Conservation (phyloP, 2,797 vertebrate species). For the Zenarchopterus dispar region DNA sequence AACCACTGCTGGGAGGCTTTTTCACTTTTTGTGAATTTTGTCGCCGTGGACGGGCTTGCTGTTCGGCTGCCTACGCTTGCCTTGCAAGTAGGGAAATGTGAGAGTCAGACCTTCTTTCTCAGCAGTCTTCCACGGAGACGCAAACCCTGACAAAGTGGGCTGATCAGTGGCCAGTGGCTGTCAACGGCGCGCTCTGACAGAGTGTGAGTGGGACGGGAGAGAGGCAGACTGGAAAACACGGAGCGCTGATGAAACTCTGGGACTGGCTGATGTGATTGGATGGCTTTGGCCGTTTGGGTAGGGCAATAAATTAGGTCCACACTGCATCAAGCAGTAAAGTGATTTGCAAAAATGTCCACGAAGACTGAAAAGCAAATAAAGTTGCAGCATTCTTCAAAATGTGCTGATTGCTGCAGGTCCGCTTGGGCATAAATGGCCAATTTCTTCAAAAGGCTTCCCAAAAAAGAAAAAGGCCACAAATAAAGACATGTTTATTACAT, state of each 20-base stretch:
- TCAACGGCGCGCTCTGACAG: constrained; percentile 76
- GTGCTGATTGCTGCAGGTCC: constrained; percentile 10
- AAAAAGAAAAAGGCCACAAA: too few species aligned
- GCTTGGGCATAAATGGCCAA: too few species aligned
- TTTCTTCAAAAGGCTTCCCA: too few species aligned
- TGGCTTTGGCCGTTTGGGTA: constrained; percentile 36
- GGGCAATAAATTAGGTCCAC: constrained; percentile 28
- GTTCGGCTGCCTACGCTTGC: constrained; percentile 12
- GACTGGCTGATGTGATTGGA: constrained; percentile 51
- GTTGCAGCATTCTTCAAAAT: neutral
- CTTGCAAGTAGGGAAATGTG: constrained; percentile 42
- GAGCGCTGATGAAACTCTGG: constrained; percentile 49
- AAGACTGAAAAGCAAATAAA: constrained; percentile 21
- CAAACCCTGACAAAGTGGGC: constrained; percentile 76
- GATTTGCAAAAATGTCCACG: constrained; percentile 39
- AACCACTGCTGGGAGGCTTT: constrained; percentile 32
- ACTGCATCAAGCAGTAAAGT: constrained; percentile 34
- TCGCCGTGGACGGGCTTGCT: constrained; percentile 32
- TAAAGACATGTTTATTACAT: too few species aligned
- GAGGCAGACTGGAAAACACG: constrained; percentile 76
- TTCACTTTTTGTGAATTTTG: constrained; percentile 27
- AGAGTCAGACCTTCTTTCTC: constrained; percentile 61
- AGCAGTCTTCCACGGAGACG: constrained; percentile 68
- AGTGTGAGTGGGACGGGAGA: constrained; percentile 74
- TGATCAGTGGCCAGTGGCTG: constrained; percentile 78